Conservation (phyloP, 2,113 vertebrate genomes). For the Chamaea fasciata region DNA sequence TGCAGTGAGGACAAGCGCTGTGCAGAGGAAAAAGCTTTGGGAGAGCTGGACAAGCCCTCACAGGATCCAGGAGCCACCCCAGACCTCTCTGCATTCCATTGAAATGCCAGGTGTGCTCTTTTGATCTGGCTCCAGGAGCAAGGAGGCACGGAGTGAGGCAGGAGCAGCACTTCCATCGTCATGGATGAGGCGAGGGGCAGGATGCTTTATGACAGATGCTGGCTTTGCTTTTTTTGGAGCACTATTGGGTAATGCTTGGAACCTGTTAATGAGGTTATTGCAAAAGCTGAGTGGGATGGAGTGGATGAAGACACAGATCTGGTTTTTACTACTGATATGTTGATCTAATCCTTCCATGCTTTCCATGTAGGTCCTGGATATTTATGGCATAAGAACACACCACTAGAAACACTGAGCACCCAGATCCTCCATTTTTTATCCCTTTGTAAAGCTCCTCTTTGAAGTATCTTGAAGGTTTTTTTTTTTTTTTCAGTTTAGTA, state of each 20-base stretch:
- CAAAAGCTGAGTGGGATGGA: background rate
- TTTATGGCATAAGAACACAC: background rate
- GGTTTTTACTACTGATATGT: background rate
- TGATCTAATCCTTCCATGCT: background rate
- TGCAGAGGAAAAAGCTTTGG: background rate
- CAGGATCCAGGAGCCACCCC: slow-evolving; percentile 3
- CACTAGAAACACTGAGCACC: background rate
- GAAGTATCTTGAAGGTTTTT: background rate
- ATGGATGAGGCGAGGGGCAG: background rate
- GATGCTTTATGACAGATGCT: background rate
- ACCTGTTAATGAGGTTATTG: background rate
- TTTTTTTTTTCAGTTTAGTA: background rate
- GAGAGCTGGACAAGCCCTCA: slow-evolving; percentile 40
- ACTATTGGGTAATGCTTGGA: background rate
- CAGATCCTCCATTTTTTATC: background rate
- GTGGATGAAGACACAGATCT: background rate
- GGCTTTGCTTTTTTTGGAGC: background rate
- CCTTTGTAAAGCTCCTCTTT: background rate
- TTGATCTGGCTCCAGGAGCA: background rate
- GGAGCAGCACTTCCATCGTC: background rate
- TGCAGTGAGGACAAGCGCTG: background rate
- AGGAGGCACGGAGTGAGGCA: background rate
- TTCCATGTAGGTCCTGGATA: background rate
- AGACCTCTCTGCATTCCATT: slow-evolving; percentile 30
- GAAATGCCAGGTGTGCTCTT: slow-evolving; percentile 3